These are phyloP conservation scores for Uropsilus gracilis DNA, from an alignment of 2,113 vertebrate species.

Conservation along the genomic window DNA sequence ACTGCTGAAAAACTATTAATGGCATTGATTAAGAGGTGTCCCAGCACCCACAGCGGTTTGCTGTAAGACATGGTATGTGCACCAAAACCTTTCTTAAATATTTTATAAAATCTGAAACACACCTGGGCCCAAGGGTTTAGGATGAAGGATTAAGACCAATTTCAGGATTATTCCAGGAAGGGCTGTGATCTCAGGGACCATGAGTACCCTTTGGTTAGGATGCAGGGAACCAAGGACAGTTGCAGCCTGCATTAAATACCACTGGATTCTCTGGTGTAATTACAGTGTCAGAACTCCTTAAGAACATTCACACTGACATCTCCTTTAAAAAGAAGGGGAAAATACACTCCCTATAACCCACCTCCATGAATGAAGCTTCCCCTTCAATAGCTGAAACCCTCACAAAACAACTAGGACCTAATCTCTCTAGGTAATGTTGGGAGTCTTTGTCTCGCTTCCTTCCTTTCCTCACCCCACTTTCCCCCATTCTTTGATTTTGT, in stretches of 20 bases:
- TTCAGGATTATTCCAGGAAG: neutral
- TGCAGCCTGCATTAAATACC: neutral
- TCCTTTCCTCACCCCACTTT: neutral
- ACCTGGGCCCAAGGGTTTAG: neutral
- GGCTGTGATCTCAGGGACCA: neutral
- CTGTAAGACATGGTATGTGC: too few species aligned
- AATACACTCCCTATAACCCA: neutral
- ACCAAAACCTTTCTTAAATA: neutral
- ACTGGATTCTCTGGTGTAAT: neutral
- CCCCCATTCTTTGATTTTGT: neutral
- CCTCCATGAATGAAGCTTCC: neutral
- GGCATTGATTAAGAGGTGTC: neutral
- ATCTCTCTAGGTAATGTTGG: neutral
- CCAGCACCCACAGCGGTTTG: neutral
- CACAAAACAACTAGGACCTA: neutral
- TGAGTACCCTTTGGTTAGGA: neutral
- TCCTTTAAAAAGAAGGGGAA: neutral
- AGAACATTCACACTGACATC: neutral
- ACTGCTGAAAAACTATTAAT: neutral
- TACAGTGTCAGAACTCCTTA: neutral
- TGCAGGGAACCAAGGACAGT: neutral
- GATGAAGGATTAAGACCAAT: neutral
- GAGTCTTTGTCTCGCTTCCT: neutral
- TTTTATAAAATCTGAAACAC: neutral
- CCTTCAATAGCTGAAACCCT: neutral